Percentiles rank a stretch among this genome's conserved stretches.
Evolutionary conservation across 2,797 vertebrate genomes (phyloP).

Genomic region (Octomys mimax): DNA sequence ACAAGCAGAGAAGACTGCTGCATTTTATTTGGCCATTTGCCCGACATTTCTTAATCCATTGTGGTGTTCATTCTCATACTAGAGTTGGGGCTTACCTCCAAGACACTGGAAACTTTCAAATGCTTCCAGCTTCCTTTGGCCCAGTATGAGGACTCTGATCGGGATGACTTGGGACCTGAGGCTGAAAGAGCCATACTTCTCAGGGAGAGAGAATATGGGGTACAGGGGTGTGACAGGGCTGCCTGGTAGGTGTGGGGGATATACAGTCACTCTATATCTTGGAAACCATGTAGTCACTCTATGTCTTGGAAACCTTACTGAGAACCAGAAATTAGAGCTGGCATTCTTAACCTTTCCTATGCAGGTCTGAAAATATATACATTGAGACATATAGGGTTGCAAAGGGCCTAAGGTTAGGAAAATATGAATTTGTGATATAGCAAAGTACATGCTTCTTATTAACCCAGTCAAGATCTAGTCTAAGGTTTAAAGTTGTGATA

Average conservation of each 20-base stretch:
- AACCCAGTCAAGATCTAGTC: neutral
- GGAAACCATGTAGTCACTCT: neutral
- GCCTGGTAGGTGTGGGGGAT: neutral
- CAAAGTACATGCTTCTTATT: conserved; percentile 8
- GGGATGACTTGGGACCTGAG: conserved; percentile 8
- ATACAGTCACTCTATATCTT: neutral
- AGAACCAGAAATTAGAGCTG: neutral
- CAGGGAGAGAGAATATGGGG: neutral
- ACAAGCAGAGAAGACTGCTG: conserved; percentile 37
- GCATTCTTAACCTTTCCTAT: neutral
- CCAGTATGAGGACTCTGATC: neutral
- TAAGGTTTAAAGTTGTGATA: neutral
- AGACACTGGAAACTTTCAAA: conserved; percentile 57
- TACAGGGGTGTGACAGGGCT: neutral
- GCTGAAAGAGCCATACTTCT: neutral
- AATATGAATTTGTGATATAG: neutral
- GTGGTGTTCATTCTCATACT: conserved; percentile 9
- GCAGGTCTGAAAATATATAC: neutral
- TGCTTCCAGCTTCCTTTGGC: neutral
- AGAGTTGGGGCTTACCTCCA: conserved; percentile 40
- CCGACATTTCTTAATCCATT: conserved; percentile 35
- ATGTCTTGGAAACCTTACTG: neutral
- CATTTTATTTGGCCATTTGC: conserved; percentile 63
- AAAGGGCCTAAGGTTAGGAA: neutral
- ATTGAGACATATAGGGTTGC: neutral